Evolutionary conservation across 2,888 invertebrate species (phyloP), one percentile per base, ranked within the genome.

Genomic region (Amorpha juglandis): DNA sequence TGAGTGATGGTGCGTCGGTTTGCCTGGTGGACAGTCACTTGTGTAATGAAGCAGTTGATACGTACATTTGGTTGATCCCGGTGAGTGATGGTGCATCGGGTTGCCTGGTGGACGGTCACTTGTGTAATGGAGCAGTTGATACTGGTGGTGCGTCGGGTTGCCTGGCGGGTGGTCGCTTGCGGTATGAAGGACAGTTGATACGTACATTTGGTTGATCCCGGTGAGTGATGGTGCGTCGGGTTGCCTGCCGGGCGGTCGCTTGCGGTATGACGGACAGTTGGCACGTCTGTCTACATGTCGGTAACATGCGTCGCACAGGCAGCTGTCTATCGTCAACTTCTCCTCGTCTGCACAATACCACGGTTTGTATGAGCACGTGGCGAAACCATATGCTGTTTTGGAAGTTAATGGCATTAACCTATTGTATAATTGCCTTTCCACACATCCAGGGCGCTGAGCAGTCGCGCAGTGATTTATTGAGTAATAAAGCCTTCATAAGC

Each of bases 241-340:
- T n/a, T 78, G 86, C 68, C 84, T 86, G 52, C 78, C 81, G 19
- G 83, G 74, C 35, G 91, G 91, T 0, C 95, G 92, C 78, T 95
- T 95, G 70, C 95, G 94, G 83, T 96, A 96, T 0, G 95, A 95
- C 0, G 96, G 95, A 66, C 95, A 95, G 89, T 96, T 96, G 63
- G 97, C 96, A 74, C 97, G 96, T 63, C 97, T 94, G 88, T 97
- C 97, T 64, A 98, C 96, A 81, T 97, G 97, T 0, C 97, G 95
- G 87, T 97, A 97, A 82, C 98, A 98, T 11, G 97, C 97, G 86
- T 97, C 97, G 85, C 98, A 98, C 21, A 98, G 93, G 75, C 98
- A 98, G 64, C 97, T 97, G 87, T 97, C 97, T 70, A 96, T 95
- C 0, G 97, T 97, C 66, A 97, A 90, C 81, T 97, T 97, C 86